phyloP scores from a whole-genome alignment of 2,113 vertebrate genomes.

The Alexandromys fortis region DNA sequence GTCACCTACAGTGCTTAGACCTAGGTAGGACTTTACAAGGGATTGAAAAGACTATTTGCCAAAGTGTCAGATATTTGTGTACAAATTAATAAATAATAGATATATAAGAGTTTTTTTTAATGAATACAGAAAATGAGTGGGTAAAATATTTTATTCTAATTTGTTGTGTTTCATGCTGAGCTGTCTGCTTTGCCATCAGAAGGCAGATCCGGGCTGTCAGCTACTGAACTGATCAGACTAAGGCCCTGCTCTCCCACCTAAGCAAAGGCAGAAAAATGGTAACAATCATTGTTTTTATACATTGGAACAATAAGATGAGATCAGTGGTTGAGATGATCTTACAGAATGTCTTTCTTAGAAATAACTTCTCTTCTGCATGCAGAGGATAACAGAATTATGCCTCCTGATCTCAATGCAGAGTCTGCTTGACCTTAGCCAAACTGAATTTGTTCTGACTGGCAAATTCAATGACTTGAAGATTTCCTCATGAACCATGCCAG shows the following conservation, averaged over 20 bases:
- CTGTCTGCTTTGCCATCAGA: neutral
- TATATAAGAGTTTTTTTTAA: neutral
- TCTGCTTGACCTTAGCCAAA: neutral
- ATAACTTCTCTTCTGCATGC: neutral
- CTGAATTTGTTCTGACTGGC: neutral
- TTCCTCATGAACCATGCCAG: neutral
- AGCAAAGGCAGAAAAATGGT: neutral
- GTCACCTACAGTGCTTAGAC: conserved; percentile 41
- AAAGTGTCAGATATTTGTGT: conserved; percentile 76
- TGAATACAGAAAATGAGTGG: neutral
- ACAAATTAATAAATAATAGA: conserved; percentile 45
- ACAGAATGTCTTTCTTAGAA: conserved; percentile 20
- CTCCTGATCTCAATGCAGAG: neutral
- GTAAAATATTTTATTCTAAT: neutral
- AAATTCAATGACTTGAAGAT: neutral
- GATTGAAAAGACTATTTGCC: conserved; percentile 81
- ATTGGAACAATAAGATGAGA: neutral
- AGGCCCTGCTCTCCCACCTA: neutral
- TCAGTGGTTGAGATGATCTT: neutral
- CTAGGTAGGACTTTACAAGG: conserved; percentile 67
- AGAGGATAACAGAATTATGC: neutral
- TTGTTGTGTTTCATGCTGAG: neutral
- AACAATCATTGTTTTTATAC: neutral
- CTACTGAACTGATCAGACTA: neutral
- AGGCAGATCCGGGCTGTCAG: neutral